phyloP scores from a whole-genome alignment of 1,140 invertebrate genomes.

The Amyelois transitella region DNA sequence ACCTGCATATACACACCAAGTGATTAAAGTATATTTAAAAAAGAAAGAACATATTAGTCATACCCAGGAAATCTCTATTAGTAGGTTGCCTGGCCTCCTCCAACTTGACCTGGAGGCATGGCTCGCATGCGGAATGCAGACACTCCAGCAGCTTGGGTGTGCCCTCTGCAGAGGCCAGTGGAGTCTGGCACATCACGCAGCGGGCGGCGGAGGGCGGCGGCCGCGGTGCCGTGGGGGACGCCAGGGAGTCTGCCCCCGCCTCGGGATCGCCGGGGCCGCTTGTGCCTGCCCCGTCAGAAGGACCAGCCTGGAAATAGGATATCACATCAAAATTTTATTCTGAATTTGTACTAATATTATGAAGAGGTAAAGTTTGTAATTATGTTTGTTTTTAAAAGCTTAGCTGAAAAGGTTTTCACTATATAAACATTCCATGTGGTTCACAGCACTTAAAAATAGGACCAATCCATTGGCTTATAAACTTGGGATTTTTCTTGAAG shows the following conservation, averaged over 20 bases:
- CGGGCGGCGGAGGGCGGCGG: slow-evolving; percentile 33
- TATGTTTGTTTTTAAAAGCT: no score
- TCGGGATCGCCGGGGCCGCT: slow-evolving; percentile 8
- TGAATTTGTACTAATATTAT: no score
- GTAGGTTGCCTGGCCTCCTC: slow-evolving; percentile 62
- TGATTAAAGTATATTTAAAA: no score
- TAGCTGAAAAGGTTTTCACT: no score
- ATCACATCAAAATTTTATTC: no score
- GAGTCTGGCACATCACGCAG: slow-evolving; percentile 48
- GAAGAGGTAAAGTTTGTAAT: no score
- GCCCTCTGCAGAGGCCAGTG: slow-evolving; percentile 45
- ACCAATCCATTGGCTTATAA: no score
- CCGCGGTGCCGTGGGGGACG: slow-evolving; percentile 40
- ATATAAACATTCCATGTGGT: no score
- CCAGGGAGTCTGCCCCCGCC: slow-evolving; percentile 51
- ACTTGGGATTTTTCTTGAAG: no score
- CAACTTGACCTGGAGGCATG: slow-evolving; percentile 84
- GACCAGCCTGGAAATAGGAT: not conserved
- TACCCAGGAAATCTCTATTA: slow-evolving; percentile 54
- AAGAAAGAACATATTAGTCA: not conserved
- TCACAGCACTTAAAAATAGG: no score
- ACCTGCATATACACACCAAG: no score
- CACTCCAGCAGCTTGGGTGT: slow-evolving; percentile 88
- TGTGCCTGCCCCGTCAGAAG: slow-evolving; percentile 15
- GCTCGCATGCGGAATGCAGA: slow-evolving; percentile 87